Base-by-base conservation (phyloP, 2,113 vertebrate species). In the Eulemur macaco region DNA sequence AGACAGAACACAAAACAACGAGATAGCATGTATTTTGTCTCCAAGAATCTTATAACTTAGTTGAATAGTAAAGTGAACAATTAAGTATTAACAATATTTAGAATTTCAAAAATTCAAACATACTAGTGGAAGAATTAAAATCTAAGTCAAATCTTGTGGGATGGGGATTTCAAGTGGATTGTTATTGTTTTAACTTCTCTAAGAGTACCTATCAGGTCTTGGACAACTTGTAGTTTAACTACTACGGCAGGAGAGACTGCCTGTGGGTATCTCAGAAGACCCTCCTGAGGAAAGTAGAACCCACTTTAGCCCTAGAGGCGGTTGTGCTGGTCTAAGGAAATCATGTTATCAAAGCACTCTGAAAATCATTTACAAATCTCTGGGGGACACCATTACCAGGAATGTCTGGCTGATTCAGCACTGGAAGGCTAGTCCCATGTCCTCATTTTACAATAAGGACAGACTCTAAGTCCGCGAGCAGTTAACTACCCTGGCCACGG, bases 181-280 rank as follows among this genome's bases (percentile, higher is more conserved):
- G 31, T 45, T 39, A 25, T 1, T 34, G 34, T 3, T 42, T 34
- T 7, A 10, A 29, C 23, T 42, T 84, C 71, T 34, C 77, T 47
- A 47, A 47, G 64, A 54, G 82, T 8, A 31, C 18, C 64, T 15
- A 2, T 0, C 15, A 3, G 45, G 7, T 4, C 77, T 20, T 8
- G 27, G 58, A 50, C 6, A 52, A 27, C 0, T 1, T 13, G 4
- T 3, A 13, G 31, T 37, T n/a, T 29, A 42, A 45, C 42, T 0
- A 12, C 2, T n/a, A 17, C 0, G 6, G 86, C 31, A 25, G 1
- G 6, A 68, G 68, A 29, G 58, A 21, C 64, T 0, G 5, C 56
- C 8, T 6, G 3, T 13, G 60, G 74, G 60, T 0, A 1, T 0
- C 0, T 5, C 1, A n/a, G 39, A 74, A 42, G 34, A 23, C 34